These are phyloP conservation scores for Pantelozetes paolii DNA, from an alignment of 2,888 invertebrate genomes.

Conservation along the genomic window DNA sequence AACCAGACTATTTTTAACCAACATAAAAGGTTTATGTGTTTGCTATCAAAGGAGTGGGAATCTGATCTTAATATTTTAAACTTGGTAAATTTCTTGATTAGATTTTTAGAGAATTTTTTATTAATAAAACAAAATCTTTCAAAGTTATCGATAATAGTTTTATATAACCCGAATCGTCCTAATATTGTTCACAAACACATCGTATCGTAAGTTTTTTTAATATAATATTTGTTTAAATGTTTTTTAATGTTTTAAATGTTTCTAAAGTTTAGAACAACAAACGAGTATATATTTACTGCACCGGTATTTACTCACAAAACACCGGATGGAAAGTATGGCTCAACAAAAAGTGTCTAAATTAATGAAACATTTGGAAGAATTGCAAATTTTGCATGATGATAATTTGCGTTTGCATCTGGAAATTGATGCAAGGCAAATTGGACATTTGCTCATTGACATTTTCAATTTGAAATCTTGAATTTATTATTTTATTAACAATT, in stretches of 20 bases:
- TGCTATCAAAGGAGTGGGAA: conserved; percentile 78
- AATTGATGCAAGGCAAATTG: conserved; percentile 83
- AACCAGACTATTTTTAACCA: no score
- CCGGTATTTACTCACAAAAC: conserved; percentile 45
- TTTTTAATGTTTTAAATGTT: background rate
- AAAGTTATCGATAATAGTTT: conserved; percentile 82
- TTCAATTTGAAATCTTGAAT: conserved; percentile 70
- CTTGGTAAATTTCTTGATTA: conserved; percentile 22
- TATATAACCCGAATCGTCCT: conserved; percentile 78
- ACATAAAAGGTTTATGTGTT: conserved; percentile 72
- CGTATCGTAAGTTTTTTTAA: conserved; percentile 56
- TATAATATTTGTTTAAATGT: background rate
- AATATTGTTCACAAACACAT: conserved; percentile 77
- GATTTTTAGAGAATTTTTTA: conserved; percentile 58
- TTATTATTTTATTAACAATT: no score
- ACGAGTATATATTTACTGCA: conserved; percentile 45
- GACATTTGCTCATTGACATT: conserved; percentile 88
- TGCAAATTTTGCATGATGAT: conserved; percentile 79
- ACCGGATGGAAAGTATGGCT: background rate
- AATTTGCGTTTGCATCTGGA: conserved; percentile 85
- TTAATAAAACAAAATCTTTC: background rate
- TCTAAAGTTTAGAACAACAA: conserved; percentile 45
- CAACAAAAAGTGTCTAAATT: conserved; percentile 56
- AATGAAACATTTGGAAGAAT: conserved; percentile 83
- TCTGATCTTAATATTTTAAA: conserved; percentile 70